Evolutionary conservation across 2,888 invertebrate species (phyloP).

Genomic region (Pyrgus malvae): DNA sequence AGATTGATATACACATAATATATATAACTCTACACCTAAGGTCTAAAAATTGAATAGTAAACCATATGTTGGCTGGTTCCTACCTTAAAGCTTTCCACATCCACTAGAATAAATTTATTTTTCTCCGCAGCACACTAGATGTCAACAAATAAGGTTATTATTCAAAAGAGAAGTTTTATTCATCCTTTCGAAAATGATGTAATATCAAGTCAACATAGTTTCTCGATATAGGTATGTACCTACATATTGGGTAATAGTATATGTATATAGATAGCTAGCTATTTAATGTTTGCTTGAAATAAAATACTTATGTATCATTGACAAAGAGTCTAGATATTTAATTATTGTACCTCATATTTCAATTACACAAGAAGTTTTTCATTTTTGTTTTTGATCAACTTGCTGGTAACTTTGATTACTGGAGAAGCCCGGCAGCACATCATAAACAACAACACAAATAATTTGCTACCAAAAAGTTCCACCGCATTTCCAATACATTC

Average conservation of each 20-base stretch:
- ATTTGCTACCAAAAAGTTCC: slow-evolving; percentile 4
- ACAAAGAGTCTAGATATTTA: too few relatives aligned
- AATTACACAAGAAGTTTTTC: too few relatives aligned
- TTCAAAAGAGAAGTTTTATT: slow-evolving; percentile 66
- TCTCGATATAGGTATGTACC: too few relatives aligned
- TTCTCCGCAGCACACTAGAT: slow-evolving; percentile 69
- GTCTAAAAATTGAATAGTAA: slow-evolving; percentile 56
- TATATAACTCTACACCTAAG: slow-evolving; percentile 10
- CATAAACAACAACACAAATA: too few relatives aligned
- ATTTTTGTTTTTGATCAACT: too few relatives aligned
- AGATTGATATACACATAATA: too few relatives aligned
- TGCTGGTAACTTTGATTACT: too few relatives aligned
- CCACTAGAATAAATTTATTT: slow-evolving; percentile 72
- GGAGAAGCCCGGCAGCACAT: too few relatives aligned
- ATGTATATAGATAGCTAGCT: too few relatives aligned
- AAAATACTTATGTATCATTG: too few relatives aligned
- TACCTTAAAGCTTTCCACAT: slow-evolving; percentile 59
- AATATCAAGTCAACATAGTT: slow-evolving; percentile 39
- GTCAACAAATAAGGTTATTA: slow-evolving; percentile 78
- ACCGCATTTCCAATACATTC: not conserved
- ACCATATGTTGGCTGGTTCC: slow-evolving; percentile 53
- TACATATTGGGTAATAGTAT: slow-evolving; percentile 33
- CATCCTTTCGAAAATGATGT: slow-evolving; percentile 53
- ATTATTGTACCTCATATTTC: too few relatives aligned
- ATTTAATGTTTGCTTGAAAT: too few relatives aligned